Base-by-base conservation (phyloP, 2,888 invertebrate genomes). In the Therioaphis trifolii region DNA sequence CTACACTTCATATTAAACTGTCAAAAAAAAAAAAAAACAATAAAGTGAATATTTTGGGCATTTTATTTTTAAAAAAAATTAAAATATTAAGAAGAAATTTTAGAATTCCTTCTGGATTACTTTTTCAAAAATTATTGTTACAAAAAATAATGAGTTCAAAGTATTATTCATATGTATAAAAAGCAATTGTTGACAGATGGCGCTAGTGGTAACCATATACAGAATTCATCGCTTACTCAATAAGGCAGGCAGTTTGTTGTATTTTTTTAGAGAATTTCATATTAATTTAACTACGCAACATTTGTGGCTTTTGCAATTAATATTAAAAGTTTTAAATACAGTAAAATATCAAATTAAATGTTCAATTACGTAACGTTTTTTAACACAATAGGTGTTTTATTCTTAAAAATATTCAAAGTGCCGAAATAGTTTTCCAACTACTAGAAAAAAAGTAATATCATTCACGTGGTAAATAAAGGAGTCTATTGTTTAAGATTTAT, bases 141-240 rank as follows among this genome's bases (percentile, higher is more conserved):
- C 24, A 3, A 55, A 55, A 52, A 52, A 52, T n/a, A n/a, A 52
- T 52, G 4, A n/a, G 24, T 18, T 14, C 5, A 1, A 0, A 12
- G 14, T n/a, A 43, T 61, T 61, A 61, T 77, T 66, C 29, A 66
- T 49, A 77, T 66, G 5, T 15, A 15, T 18, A 12, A 52, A 12
- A 2, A 2, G 4, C 5, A 2, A 52, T 21, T 35, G 79, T 43
- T 43, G 35, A 61, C n/a, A 80, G 80, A 80, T 80, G 29, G 80
- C 80, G 71, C 61, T 46, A 71, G 58, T 4, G 15, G 80, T 80
- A 61, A 80, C 29, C 71, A 21, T 4, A 1, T 35, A 24, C 2
- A 11, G 12, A 15, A 71, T 49, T 52, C 12, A 11, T 49, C 14
- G 21, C 14, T 18, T 11, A 14, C 15, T 55, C 55, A n/a, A 18